Base-by-base conservation (phyloP, 2,113 vertebrate genomes). In the Menura novaehollandiae region DNA sequence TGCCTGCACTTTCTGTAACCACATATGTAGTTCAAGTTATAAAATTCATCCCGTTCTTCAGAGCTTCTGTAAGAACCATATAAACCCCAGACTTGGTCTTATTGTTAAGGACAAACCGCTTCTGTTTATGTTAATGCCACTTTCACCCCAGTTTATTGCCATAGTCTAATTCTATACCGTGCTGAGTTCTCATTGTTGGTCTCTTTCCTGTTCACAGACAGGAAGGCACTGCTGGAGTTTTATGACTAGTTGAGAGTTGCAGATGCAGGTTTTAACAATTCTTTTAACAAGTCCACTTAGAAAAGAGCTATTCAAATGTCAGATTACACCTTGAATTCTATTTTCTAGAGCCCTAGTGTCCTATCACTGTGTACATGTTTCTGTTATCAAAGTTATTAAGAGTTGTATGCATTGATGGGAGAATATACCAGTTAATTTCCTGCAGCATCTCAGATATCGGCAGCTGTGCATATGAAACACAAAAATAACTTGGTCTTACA, bases 401-500 rank as follows among this genome's bases (percentile, higher is more conserved):
- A 39, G 15, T 87, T 94, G 18, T 2, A 21, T 72, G 26, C 56
- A 15, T 72, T 69, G 30, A 30, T 83, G 41, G 56, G 39, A 83
- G 63, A 69, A 74, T 71, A 71, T 44, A 71, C 19, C 46, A 60
- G 58, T 84, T 75, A 63, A 88, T 91, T 94, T 94, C 55, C 27
- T 95, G 69, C 47, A 88, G 0, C 59, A 86, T 93, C 75, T 96
- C 72, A 56, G 19, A 22, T 66, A 79, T 2, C 88, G 80, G 72
- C 88, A 92, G 68, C 93, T 88, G 64, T 60, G 68, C 43, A 75
- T 14, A 30, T 72, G 68, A 87, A 92, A 78, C 51, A 82, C 66
- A 59, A 88, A 90, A 94, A 91, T 94, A 93, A 78, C 92, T 93
- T 88, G 55, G 58, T 67, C 85, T 89, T 87, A 35, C 27, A 18